These are phyloP conservation scores for Agrotis ipsilon DNA, from an alignment of 2,888 invertebrate species.

Conservation along the genomic window DNA sequence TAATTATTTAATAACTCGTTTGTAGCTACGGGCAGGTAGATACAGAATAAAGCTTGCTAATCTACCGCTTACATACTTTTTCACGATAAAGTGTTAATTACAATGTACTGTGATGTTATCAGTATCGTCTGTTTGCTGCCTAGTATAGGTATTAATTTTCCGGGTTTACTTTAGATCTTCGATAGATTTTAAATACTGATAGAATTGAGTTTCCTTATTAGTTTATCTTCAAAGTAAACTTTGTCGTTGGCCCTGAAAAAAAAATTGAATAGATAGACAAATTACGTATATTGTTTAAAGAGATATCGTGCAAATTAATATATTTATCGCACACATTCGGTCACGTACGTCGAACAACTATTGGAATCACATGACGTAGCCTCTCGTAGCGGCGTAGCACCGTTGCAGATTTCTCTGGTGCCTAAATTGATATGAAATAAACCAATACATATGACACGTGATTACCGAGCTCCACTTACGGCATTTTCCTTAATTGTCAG, in stretches of 20 bases:
- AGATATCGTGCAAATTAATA: slow-evolving; percentile 7
- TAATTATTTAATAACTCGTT: slow-evolving; percentile 46
- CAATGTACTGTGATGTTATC: slow-evolving; percentile 15
- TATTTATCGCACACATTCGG: slow-evolving; percentile 7
- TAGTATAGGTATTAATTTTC: slow-evolving; percentile 22
- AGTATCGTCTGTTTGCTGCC: not conserved
- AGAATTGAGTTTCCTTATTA: not conserved
- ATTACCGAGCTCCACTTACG: slow-evolving; percentile 42
- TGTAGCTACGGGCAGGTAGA: slow-evolving; percentile 17
- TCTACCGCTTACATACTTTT: slow-evolving; percentile 27
- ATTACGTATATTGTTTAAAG: not conserved
- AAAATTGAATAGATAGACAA: not conserved
- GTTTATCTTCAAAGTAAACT: slow-evolving; percentile 1
- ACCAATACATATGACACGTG: slow-evolving; percentile 17
- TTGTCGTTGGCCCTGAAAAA: not conserved
- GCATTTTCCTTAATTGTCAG: slow-evolving; percentile 52
- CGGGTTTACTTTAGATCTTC: slow-evolving; percentile 10
- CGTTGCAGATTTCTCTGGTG: slow-evolving; percentile 20
- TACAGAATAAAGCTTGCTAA: slow-evolving; percentile 31
- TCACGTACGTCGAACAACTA: slow-evolving; percentile 14
- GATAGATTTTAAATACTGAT: slow-evolving; percentile 7
- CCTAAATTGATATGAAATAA: slow-evolving; percentile 31
- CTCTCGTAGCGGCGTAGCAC: slow-evolving; percentile 14
- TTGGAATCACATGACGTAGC: slow-evolving; percentile 27
- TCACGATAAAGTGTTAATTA: slow-evolving; percentile 33